Percentiles rank a stretch among this genome's conserved stretches.
Evolutionary conservation across 2,888 invertebrate species (phyloP).

Genomic region (Hymenopus coronatus): DNA sequence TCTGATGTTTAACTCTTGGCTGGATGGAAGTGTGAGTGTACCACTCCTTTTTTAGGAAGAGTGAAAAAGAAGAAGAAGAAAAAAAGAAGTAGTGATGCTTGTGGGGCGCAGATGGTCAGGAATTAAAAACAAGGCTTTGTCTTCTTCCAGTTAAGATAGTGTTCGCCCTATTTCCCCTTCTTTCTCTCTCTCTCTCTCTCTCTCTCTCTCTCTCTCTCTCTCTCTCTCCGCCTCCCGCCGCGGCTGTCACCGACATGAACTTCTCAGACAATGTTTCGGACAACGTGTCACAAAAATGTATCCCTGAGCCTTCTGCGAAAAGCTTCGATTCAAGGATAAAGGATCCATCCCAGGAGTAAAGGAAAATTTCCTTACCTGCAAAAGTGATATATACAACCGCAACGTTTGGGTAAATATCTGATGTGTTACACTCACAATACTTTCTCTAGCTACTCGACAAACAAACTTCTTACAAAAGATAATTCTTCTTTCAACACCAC

Average conservation of each 20-base stretch:
- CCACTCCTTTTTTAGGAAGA: neutral
- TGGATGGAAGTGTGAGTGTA: neutral
- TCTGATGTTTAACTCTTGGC: neutral
- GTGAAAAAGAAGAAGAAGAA: no score
- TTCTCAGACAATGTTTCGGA: neutral
- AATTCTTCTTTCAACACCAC: no score
- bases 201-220: no score
- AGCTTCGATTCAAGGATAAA: neutral
- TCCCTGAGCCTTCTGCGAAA: neutral
- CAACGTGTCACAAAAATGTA: neutral
- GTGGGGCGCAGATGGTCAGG: neutral
- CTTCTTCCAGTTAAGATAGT: neutral
- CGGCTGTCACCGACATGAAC: neutral
- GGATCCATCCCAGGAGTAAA: neutral
- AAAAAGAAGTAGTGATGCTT: neutral
- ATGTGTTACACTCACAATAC: no score
- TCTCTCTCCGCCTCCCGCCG: neutral
- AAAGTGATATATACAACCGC: no score
- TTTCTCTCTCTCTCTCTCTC: neutral
- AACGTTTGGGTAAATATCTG: no score
- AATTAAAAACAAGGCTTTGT: neutral
- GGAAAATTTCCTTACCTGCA: no score
- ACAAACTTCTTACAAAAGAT: no score
- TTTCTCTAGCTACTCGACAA: no score
- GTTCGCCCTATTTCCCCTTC: neutral